These are phyloP conservation scores for Tetramorium bicarinatum DNA, from an alignment of 2,888 invertebrate species.

Conservation along the genomic window DNA sequence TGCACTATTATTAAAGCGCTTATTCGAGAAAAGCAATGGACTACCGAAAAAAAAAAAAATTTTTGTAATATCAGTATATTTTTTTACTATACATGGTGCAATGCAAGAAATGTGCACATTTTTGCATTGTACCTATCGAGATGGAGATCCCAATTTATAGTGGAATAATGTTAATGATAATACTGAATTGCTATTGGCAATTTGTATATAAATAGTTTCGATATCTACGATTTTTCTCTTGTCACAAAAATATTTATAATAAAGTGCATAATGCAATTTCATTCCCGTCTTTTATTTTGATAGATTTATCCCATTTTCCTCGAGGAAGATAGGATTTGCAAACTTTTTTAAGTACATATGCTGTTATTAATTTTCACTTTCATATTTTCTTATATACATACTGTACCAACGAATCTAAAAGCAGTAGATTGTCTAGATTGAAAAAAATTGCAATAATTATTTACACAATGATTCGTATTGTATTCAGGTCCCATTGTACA, in stretches of 20 bases:
- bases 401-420: not conserved
- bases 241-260: slow-evolving; percentile 56
- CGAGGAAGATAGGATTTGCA: not conserved
- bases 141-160: slow-evolving; percentile 3
- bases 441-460: slow-evolving; percentile 46
- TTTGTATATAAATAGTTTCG: slow-evolving; percentile 19
- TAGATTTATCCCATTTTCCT: not conserved
- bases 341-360: slow-evolving; percentile 2
- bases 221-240: slow-evolving; percentile 19
- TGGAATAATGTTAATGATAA: slow-evolving; percentile 24
- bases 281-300: not conserved
- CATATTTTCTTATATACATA: not conserved
- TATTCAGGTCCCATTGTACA: slow-evolving; percentile 58
- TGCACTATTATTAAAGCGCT: not conserved
- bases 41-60: slow-evolving; percentile 3
- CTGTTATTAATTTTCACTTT: slow-evolving; percentile 6
- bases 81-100: slow-evolving; percentile 26
- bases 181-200: slow-evolving; percentile 1
- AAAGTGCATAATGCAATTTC: slow-evolving; percentile 24
- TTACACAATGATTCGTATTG: slow-evolving; percentile 56
- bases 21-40: not conserved
- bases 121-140: not conserved
- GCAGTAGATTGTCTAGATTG: not conserved
- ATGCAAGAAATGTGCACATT: not conserved
- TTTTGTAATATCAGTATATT: slow-evolving; percentile 41